Base-by-base conservation (phyloP, 1,140 invertebrate genomes). In the Anagrus nilaparvatae region DNA sequence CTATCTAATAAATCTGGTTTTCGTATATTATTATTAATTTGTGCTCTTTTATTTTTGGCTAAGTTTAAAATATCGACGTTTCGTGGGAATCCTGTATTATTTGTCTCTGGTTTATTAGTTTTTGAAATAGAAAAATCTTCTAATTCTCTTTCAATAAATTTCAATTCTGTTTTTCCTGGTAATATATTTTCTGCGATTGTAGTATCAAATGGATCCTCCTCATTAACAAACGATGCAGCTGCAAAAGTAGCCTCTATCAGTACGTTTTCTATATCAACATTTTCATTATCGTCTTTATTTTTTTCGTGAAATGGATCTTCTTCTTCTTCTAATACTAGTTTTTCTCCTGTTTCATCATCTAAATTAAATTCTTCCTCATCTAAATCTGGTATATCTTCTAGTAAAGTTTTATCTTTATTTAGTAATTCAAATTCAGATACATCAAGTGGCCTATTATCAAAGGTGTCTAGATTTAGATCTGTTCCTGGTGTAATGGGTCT, bases 121-220 rank as follows among this genome's bases (percentile, higher is more conserved):
- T 61, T 53, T 0, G 63, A 54, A 5, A 57, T 16, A 0, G 63
- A 61, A n/a, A 67, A 36, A 19, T 69, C 55, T 51, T 66, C 66
- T 38, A 78, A 62, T 50, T 78, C 75, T 46, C 72, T 75, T 68
- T 78, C 73, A 55, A 78, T 77, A 58, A 74, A 63, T 46, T 74
- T 77, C 17, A 75, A 55, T 60, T 81, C 77, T 19, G 69, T 65
- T 60, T 79, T 78, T 24, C 78, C 78, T 7, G 81, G 80, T 32
- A 86, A 60, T 28, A 88, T 73, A 52, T 81, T 81, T 27, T 84
- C 81, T 0, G 81, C 85, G 66, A 87, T 86, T 32, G 81, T 78
- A 8, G 87, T 90, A 56, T 91, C 87, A 55, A 92, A 92, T 0
- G 86, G 87, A 75, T 89, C 86, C 43, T 73, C 70, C 35, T 70